Conservation (phyloP, 2,113 vertebrate genomes). For the Recurvirostra avosetta region DNA sequence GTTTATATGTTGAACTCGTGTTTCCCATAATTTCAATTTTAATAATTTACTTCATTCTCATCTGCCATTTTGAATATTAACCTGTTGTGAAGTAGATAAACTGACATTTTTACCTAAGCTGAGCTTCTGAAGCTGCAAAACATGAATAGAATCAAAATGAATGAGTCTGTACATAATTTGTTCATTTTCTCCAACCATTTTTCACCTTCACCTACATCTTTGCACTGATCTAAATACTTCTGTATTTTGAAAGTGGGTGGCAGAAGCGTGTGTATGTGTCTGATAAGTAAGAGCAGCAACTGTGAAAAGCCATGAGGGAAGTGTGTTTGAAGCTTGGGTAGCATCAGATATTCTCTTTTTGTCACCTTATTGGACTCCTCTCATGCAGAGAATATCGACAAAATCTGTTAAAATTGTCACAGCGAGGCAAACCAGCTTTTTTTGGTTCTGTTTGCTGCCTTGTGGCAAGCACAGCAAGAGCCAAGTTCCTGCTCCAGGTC, state of each 20-base stretch:
- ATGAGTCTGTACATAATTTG: neutral
- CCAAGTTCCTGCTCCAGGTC: neutral
- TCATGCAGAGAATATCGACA: neutral
- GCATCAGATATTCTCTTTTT: neutral
- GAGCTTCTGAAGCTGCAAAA: neutral
- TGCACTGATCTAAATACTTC: neutral
- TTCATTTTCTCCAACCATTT: neutral
- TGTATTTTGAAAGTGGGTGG: neutral
- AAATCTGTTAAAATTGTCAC: neutral
- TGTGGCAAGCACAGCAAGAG: neutral
- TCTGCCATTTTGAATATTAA: neutral
- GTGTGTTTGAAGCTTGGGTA: neutral
- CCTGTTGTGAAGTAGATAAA: neutral
- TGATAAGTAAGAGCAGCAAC: neutral
- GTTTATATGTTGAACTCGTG: neutral
- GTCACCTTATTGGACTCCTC: neutral
- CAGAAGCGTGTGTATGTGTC: neutral
- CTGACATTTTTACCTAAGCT: neutral
- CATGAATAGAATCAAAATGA: neutral
- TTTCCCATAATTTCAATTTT: neutral
- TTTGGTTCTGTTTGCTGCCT: neutral
- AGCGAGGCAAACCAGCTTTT: neutral
- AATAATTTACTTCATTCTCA: neutral
- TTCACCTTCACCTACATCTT: neutral
- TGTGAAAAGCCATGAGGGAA: neutral